Evolutionary conservation across 2,888 invertebrate species (phyloP).

Genomic region (Schrankia costaestrigalis): DNA sequence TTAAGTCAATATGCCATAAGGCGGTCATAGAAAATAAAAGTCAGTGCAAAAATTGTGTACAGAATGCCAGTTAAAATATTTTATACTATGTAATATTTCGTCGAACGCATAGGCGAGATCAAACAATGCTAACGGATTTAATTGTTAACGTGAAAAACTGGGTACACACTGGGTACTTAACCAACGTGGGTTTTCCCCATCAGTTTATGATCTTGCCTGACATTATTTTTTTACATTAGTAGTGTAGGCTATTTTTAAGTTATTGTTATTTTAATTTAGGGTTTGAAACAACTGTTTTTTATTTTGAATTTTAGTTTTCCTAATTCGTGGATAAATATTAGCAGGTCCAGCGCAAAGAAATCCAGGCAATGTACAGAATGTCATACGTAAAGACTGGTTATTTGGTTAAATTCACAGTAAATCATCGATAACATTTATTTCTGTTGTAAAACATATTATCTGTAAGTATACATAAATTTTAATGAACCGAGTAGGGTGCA

Average conservation of each 20-base stretch:
- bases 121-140: conserved; percentile 60
- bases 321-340: too few species aligned
- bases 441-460: too few species aligned
- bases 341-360: too few species aligned
- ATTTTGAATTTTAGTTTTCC: too few species aligned
- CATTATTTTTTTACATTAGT: too few species aligned
- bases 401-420: too few species aligned
- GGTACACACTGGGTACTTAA: conserved; percentile 42
- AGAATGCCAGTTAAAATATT: conserved; percentile 41
- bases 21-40: conserved; percentile 39
- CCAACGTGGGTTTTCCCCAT: conserved; percentile 60
- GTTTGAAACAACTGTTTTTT: too few species aligned
- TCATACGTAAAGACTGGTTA: too few species aligned
- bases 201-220: conserved; percentile 35
- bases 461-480: background rate
- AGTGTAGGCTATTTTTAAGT: too few species aligned
- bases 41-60: conserved; percentile 35
- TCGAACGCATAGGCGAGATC: conserved; percentile 49
- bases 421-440: too few species aligned
- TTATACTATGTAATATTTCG: conserved; percentile 47
- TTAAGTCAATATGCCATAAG: conserved; percentile 55
- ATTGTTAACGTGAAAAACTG: conserved; percentile 60
- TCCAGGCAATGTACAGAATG: too few species aligned
- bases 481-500: background rate
- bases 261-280: too few species aligned